Evolutionary conservation across 2,113 vertebrate genomes (phyloP).

Genomic region (Tor tambroides): DNA sequence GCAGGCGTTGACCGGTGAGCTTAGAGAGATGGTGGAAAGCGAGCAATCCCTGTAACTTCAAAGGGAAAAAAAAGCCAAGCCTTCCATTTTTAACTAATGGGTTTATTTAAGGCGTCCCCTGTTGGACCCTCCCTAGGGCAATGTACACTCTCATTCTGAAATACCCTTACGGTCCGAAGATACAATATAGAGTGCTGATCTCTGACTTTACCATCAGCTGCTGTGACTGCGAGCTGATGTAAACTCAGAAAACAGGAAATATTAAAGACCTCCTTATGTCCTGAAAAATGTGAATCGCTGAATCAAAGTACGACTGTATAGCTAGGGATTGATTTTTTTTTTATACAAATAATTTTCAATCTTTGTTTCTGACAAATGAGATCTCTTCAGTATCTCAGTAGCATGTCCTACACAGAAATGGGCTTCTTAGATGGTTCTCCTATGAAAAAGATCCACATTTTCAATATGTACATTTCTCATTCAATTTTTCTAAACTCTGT

Average conservation of each 20-base stretch:
- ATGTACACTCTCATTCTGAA: constrained; percentile 70
- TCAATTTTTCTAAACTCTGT: not conserved
- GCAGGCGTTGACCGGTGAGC: constrained; percentile 64
- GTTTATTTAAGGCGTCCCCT: constrained; percentile 78
- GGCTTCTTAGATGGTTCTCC: not conserved
- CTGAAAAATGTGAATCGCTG: constrained; percentile 28
- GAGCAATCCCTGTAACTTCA: constrained; percentile 72
- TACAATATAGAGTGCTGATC: constrained; percentile 65
- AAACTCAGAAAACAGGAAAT: constrained; percentile 55
- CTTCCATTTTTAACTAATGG: constrained; percentile 78
- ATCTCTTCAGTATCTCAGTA: not conserved
- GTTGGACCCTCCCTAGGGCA: constrained; percentile 74
- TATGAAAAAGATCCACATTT: not conserved
- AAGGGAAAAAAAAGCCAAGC: constrained; percentile 58
- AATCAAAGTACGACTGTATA: not conserved
- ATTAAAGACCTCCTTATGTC: constrained; percentile 54
- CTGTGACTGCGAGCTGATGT: constrained; percentile 58
- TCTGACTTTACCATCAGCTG: constrained; percentile 67
- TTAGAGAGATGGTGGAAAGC: constrained; percentile 67
- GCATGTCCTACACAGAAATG: not conserved
- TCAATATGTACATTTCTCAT: not conserved
- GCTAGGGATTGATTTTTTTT: not conserved
- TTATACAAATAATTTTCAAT: too few species aligned
- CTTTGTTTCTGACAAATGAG: not conserved
- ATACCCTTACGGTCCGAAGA: constrained; percentile 68